These are phyloP conservation scores for Capra hircus DNA, from an alignment of 2,113 vertebrate genomes.

Conservation along the genomic window DNA sequence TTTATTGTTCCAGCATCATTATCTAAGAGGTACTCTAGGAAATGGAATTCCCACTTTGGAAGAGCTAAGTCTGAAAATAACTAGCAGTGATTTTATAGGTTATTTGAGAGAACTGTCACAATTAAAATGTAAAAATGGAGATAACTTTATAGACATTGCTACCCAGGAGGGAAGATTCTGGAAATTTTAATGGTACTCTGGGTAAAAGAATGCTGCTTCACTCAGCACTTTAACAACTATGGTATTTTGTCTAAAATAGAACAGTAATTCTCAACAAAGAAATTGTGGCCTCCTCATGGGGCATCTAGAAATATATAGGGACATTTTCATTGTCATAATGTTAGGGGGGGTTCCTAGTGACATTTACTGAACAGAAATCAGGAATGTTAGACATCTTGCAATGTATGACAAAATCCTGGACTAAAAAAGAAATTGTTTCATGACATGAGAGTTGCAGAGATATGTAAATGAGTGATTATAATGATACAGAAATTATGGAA, in stretches of 20 bases:
- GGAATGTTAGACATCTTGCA: neutral
- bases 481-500: neutral
- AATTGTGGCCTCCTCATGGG: neutral
- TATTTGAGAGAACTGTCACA: slow-evolving; percentile 4
- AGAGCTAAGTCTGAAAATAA: slow-evolving; percentile 7
- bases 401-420: neutral
- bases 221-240: neutral
- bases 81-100: neutral
- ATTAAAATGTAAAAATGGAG: neutral
- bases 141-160: neutral
- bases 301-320: neutral
- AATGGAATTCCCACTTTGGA: slow-evolving; percentile 4
- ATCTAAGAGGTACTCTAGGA: neutral
- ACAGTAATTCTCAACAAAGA: neutral
- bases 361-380: neutral
- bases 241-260: neutral
- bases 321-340: neutral
- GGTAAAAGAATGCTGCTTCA: neutral
- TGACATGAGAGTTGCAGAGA: neutral
- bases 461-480: neutral
- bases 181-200: neutral
- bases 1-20: neutral
- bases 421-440: neutral
- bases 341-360: neutral
- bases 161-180: neutral